These are phyloP conservation scores for Drosophila mulleri DNA, from an alignment of 2,888 invertebrate species.

Conservation along the genomic window DNA sequence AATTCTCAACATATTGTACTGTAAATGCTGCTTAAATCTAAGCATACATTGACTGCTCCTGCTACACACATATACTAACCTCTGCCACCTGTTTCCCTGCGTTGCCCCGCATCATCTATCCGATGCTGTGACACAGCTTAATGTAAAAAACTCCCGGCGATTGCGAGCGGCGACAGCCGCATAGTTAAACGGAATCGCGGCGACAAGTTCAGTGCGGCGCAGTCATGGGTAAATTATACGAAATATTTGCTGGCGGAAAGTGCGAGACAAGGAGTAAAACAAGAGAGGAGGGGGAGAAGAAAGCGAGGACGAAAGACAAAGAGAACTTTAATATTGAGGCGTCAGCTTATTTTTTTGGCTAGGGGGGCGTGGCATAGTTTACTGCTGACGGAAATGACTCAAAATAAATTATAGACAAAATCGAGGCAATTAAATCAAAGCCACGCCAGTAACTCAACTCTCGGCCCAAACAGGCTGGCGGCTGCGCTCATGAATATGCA, in stretches of 20 bases:
- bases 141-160: slow-evolving; percentile 15
- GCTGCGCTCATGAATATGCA: slow-evolving; percentile 71
- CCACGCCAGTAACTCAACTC: slow-evolving; percentile 71
- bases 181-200: slow-evolving; percentile 27
- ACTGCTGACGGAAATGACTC: slow-evolving; percentile 33
- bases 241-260: slow-evolving; percentile 35
- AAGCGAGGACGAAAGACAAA: not conserved
- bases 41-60: not conserved
- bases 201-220: slow-evolving; percentile 35
- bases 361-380: slow-evolving; percentile 17
- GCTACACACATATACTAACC: not conserved
- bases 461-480: slow-evolving; percentile 25
- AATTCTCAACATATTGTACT: not conserved
- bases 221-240: slow-evolving; percentile 44
- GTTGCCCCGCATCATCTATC: not conserved
- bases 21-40: not conserved
- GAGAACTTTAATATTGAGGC: slow-evolving; percentile 13
- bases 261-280: not conserved
- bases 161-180: not conserved
- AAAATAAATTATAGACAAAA: slow-evolving; percentile 73
- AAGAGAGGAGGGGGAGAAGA: not conserved
- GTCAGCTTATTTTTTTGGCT: slow-evolving; percentile 13
- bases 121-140: not conserved
- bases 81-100: not conserved
- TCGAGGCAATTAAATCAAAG: slow-evolving; percentile 77